A percentile compares a stretch with the other conserved stretches of the same genome.
These are phyloP conservation scores for Nerophis lumbriciformis DNA, from an alignment of 2,113 vertebrate species.

Conservation along the genomic window DNA sequence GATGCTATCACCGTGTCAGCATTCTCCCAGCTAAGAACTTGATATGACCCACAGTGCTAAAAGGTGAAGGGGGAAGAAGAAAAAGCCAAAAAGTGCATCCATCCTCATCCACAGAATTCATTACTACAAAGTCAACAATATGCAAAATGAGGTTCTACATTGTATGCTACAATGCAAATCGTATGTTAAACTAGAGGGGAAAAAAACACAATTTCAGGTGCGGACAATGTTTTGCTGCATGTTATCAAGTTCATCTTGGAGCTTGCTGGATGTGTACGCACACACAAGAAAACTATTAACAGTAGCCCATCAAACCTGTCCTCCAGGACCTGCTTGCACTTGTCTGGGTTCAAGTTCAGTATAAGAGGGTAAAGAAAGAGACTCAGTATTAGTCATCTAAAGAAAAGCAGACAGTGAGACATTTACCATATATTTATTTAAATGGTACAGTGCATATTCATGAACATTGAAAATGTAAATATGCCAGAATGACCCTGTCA, in stretches of 20 bases:
- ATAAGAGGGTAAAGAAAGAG: conserved; percentile 38
- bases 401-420: conserved; percentile 66
- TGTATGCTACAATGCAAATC: neutral
- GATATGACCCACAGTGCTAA: conserved; percentile 63
- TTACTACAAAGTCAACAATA: neutral
- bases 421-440: conserved; percentile 5
- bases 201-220: neutral
- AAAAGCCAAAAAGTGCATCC: conserved; percentile 18
- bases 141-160: no score
- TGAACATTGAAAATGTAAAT: no score
- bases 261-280: conserved; percentile 10
- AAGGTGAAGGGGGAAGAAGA: conserved; percentile 19
- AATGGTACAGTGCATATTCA: no score
- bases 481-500: no score
- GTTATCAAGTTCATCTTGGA: conserved; percentile 2
- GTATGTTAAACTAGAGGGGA: no score
- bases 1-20: conserved; percentile 58
- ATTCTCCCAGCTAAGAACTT: conserved; percentile 63
- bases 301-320: conserved; percentile 59
- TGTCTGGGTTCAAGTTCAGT: conserved; percentile 54
- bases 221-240: neutral
- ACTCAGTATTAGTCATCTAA: conserved; percentile 54
- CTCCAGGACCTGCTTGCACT: conserved; percentile 58
- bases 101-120: conserved; percentile 23
- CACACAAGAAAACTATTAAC: conserved; percentile 61